phyloP scores from a whole-genome alignment of 2,888 invertebrate species.

The Toxonevra muliebris region DNA sequence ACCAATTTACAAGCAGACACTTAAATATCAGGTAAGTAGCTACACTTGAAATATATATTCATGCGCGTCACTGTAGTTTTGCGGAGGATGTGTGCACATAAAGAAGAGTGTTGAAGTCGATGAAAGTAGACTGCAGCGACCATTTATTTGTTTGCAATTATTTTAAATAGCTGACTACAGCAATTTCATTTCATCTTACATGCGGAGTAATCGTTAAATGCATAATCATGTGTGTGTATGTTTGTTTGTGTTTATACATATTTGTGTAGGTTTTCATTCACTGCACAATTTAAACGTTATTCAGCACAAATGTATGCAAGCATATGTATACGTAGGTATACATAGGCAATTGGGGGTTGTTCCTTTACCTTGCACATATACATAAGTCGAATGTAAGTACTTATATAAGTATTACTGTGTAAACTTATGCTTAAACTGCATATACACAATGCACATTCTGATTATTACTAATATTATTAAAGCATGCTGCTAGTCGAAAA shows the following conservation, averaged over 20 bases:
- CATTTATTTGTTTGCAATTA: background rate
- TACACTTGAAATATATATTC: background rate
- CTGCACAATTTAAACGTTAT: too few species aligned
- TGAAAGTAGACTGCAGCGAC: background rate
- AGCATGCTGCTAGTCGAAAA: too few species aligned
- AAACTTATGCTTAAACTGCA: too few species aligned
- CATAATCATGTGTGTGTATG: background rate
- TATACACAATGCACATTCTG: too few species aligned
- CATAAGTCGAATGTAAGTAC: too few species aligned
- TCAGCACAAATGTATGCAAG: too few species aligned
- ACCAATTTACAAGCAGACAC: constrained; percentile 87
- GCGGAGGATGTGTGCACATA: background rate
- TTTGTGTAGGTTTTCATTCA: too few species aligned
- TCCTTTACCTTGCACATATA: too few species aligned
- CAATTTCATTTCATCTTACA: background rate
- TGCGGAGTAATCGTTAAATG: background rate
- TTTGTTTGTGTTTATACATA: background rate
- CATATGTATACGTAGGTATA: too few species aligned
- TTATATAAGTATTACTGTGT: too few species aligned
- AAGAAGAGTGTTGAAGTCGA: background rate
- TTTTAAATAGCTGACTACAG: background rate
- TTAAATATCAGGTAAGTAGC: constrained; percentile 77
- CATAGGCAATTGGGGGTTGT: too few species aligned
- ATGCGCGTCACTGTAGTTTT: background rate
- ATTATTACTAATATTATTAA: too few species aligned